A percentile compares a stretch with the other conserved stretches of the same genome.
Evolutionary conservation across 1,140 invertebrate genomes (phyloP).

Genomic region (Trissolcus basalis): DNA sequence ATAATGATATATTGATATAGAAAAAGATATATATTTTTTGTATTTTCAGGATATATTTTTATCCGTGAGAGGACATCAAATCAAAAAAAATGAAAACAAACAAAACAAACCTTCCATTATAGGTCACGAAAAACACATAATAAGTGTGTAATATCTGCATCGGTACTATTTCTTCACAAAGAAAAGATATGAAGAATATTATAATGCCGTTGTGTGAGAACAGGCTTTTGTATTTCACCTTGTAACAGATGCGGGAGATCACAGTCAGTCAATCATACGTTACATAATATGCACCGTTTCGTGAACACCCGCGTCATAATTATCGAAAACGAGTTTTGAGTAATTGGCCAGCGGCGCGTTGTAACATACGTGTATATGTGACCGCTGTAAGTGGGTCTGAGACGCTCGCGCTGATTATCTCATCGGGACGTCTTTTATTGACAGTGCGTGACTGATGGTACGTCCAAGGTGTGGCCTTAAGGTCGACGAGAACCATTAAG

Average conservation of each 20-base stretch:
- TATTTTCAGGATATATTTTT: too few relatives aligned
- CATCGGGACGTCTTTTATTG: conserved; percentile 16
- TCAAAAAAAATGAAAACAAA: too few relatives aligned
- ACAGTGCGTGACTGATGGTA: conserved; percentile 26
- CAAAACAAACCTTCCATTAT: too few relatives aligned
- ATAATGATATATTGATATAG: too few relatives aligned
- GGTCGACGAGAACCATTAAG: neutral
- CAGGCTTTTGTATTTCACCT: conserved; percentile 36
- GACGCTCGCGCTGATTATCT: conserved; percentile 5
- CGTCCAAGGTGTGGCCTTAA: neutral
- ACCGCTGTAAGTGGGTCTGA: conserved; percentile 2
- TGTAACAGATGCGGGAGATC: conserved; percentile 43
- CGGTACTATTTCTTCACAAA: conserved; percentile 18
- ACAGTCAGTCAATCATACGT: conserved; percentile 6
- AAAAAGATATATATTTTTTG: too few relatives aligned
- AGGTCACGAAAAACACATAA: neutral
- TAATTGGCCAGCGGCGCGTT: conserved; percentile 13
- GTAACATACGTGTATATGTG: too few relatives aligned
- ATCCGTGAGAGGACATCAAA: too few relatives aligned
- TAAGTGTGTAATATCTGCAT: conserved; percentile 8
- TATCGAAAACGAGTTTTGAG: conserved; percentile 29
- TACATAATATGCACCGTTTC: conserved; percentile 30
- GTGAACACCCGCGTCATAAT: conserved; percentile 26
- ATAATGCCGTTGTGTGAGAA: conserved; percentile 26
- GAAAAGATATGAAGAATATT: conserved; percentile 17